Base-by-base conservation (phyloP, 2,797 vertebrate genomes). In the Vireo griseus region DNA sequence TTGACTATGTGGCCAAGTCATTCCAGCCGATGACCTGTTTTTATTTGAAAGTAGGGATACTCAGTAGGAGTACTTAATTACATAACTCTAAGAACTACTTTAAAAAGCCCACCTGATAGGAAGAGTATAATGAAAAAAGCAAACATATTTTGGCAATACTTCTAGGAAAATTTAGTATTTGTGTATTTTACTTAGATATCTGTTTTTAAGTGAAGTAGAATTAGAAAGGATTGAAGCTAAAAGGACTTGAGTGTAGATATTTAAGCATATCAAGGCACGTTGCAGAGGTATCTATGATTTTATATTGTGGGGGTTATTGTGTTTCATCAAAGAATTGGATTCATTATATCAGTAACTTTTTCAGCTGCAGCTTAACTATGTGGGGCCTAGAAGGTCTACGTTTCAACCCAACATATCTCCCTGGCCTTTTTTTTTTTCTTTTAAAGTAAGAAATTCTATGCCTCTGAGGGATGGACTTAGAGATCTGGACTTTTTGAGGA, bases 171-270 rank as follows among this genome's bases (percentile, higher is more conserved):
- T 9, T 2, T 65, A 18, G 5, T 86, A 24, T 58, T 89, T 88
- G 25, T 58, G 16, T 92, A 18, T 22, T 67, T 76, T 61, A 48
- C 13, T 52, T 88, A 67, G 18, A 26, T 57, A 28, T 5, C 8
- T 76, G 11, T 75, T 94, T 91, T 31, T 63, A 80, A 75, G 22
- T 68, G 6, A 86, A 80, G 16, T 59, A 48, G 35, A 71, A 57
- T 48, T 85, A 39, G 13, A 79, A 71, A 75, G 22, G n/a, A 51
- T 44, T 92, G 29, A 84, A 68, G 7, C 21, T 85, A 39, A 67
- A 92, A 25, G 47, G 65, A 35, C 21, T 28, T n/a, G 40, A 73
- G 50, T 48, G 90, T 8, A 35, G 86, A 62, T 86, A 54, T 45
- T 89, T 42, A 51, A 78, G 52, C 8, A 25, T 76, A 15, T 54